Base-by-base conservation (phyloP, 2,888 invertebrate species). In the Sinodicranocentrus sp. region DNA sequence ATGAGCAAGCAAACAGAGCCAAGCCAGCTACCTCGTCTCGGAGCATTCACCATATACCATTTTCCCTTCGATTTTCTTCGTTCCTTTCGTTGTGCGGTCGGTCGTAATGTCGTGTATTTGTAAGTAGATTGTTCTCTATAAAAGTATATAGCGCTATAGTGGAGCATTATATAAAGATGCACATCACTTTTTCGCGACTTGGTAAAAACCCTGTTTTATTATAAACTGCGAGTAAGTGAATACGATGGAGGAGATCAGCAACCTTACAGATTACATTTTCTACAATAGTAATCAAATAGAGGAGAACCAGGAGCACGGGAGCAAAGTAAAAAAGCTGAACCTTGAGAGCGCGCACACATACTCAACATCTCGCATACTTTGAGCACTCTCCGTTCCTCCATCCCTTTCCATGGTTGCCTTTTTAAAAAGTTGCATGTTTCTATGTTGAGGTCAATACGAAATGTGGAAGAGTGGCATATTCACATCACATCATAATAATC, bases 231-330 rank as follows among this genome's bases (percentile, higher is more conserved):
- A 25, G 17, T 72, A 19, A 25, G 17, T 13, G 19, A 43, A 5
- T 21, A 44, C 23, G 63, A 63, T 8, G 59, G 21, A 57, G 43
- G 26, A 73, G 57, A 72, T 72, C 59, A 39, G 43, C 59, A 72
- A 59, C 72, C 72, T 63, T 73, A 73, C 48, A 73, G 73, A 73
- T 73, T 63, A 44, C 44, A 73, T 61, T 73, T 23, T 68, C 17
- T 48, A 19, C 28, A 28, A 54, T 72, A 48, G 73, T 73, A 73
- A 63, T 73, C 73, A 73, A 73, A 73, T 72, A 61, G 63, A 68
- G 63, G 28, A 44, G 61, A 73, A 63, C 39, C 57, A 28, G 54
- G n/a, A 54, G 10, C 28, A 19, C 15, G 28, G 21, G 19, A 28
- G 33, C 48, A 68, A 43, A 25, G 28, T n/a, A 67, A 39, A 33